A percentile compares a stretch with the other conserved stretches of the same genome.
phyloP scores from a whole-genome alignment of 2,888 invertebrate genomes.

The Noctua comes region DNA sequence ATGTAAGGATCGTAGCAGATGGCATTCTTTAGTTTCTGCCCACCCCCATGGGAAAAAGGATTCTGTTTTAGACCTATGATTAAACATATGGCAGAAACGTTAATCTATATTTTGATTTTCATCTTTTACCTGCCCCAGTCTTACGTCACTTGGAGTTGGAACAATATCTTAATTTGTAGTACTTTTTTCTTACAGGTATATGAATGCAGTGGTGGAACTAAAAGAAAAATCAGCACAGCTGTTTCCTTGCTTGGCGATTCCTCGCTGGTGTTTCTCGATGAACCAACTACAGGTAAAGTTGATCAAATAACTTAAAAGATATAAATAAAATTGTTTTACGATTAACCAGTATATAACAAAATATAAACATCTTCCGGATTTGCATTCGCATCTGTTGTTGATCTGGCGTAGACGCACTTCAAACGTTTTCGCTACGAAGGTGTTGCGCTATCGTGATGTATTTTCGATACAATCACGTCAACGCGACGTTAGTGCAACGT shows the following conservation, averaged over 20 bases:
- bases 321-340: not conserved
- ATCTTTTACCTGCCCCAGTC: not conserved
- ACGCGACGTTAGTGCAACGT: not conserved
- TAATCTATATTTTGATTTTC: too few relatives aligned
- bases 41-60: too few relatives aligned
- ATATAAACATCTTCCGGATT: not conserved
- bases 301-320: not conserved
- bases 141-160: too few relatives aligned
- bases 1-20: too few relatives aligned
- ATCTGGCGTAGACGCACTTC: not conserved
- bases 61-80: too few relatives aligned
- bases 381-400: not conserved
- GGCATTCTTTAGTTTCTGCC: too few relatives aligned
- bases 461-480: not conserved
- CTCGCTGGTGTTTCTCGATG: constrained; percentile 92
- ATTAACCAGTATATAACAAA: not conserved
- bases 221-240: constrained; percentile 94
- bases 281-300: constrained; percentile 90
- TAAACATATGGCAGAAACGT: too few relatives aligned
- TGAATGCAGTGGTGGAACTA: constrained; percentile 93
- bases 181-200: constrained; percentile 78
- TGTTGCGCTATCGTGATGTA: not conserved
- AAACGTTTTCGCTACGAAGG: not conserved
- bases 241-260: constrained; percentile 93
- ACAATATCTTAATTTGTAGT: not conserved